These are phyloP conservation scores for Loxodonta africana DNA, from an alignment of 2,113 vertebrate species.

Conservation along the genomic window DNA sequence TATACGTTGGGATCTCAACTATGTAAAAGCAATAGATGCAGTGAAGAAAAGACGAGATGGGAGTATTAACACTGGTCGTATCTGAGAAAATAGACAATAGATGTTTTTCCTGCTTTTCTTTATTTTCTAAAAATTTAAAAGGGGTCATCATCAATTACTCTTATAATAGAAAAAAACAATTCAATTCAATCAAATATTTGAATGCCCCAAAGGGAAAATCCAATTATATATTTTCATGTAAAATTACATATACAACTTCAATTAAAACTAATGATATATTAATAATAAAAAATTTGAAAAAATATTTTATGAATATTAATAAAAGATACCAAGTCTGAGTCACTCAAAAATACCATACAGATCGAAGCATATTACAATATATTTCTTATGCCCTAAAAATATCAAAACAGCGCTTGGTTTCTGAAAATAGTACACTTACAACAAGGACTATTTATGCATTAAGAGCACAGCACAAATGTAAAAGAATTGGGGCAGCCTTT, in stretches of 20 bases:
- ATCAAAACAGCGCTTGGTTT: conserved; percentile 5
- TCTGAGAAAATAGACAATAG: not conserved
- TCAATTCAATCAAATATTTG: conserved; percentile 27
- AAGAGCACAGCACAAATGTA: not conserved
- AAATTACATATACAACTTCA: conserved; percentile 4
- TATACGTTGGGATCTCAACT: not conserved
- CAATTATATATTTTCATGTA: conserved; percentile 8
- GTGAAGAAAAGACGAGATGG: conserved; percentile 9
- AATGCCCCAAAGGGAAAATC: not conserved
- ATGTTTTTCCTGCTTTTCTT: not conserved
- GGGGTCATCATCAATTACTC: not conserved
- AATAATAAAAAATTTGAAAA: conserved; percentile 46
- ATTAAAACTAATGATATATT: conserved; percentile 13
- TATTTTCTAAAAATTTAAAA: conserved; percentile 23
- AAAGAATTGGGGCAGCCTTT: not conserved
- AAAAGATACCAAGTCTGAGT: not conserved
- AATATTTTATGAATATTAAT: not conserved
- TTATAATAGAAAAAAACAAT: conserved; percentile 5
- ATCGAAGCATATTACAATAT: not conserved
- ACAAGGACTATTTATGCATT: conserved; percentile 1
- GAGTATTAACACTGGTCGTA: not conserved
- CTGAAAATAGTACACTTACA: not conserved
- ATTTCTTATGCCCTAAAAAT: conserved; percentile 29
- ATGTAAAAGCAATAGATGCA: not conserved
- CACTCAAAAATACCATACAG: not conserved